Evolutionary conservation across 2,797 vertebrate genomes (phyloP), one percentile per base, ranked within the genome.

Genomic region (Cossypha polioptera): DNA sequence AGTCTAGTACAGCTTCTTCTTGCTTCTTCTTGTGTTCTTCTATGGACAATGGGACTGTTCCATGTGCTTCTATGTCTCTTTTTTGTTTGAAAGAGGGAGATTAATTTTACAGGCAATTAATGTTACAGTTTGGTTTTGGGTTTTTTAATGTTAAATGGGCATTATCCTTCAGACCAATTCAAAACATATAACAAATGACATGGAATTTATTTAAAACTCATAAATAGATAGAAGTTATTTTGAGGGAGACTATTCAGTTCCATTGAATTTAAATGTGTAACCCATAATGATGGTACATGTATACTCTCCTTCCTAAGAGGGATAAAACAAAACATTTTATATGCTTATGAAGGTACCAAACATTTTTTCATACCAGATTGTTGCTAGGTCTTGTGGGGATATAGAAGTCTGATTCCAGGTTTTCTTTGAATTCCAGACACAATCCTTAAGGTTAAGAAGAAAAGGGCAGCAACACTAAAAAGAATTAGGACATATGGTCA

Each of bases 251-350:
- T 40, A 22, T 75, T 87, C 25, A 66, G 0, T 79, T 87, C 77
- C 4, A 5, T 2, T 65, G 33, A 62, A 75, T 26, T 77, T 29
- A 54, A 74, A 57, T 38, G 7, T 16, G 8, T 57, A 33, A 65
- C 13, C 10, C 3, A 12, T 61, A 58, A 40, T 59, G 21, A 25
- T 3, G 4, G 14, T n/a, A 16, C 0, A 0, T 36, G 10, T 68
- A 25, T 66, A 48, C 20, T 81, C 7, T 86, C 19, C 35, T 90
- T 62, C 43, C 16, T 43, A 12, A 18, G 25, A 58, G 33, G 15
- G 7, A 17, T 82, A 59, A 73, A 87, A 66, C 35, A 67, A 86
- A 86, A 9, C 17, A 51, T 45, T 65, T 2, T 4, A 7, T 43
- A 8, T 26, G 5, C 17, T 90, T 68, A 9, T 13, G 43, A 69